These are phyloP conservation scores for Rhadinocentrus ornatus DNA, from an alignment of 2,797 vertebrate species.

Conservation along the genomic window DNA sequence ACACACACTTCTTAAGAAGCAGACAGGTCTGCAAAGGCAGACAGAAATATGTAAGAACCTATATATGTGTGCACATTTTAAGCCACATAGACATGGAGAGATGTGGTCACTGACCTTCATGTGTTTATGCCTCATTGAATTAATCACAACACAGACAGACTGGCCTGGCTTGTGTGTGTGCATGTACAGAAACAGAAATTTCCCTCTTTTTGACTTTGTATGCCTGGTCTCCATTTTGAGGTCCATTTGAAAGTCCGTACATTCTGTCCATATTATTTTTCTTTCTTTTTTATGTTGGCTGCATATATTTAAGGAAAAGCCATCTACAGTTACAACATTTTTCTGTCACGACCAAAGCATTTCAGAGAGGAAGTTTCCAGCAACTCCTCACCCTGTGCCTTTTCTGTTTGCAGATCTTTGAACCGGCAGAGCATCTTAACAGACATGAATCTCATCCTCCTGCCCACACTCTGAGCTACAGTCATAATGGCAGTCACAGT, in stretches of 20 bases:
- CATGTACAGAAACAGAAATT: background rate
- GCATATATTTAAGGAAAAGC: background rate
- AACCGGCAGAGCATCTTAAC: constrained; percentile 68
- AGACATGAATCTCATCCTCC: constrained; percentile 53
- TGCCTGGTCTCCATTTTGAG: background rate
- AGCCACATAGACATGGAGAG: constrained; percentile 45
- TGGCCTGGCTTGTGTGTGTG: constrained; percentile 2
- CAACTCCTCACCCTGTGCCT: constrained; percentile 31
- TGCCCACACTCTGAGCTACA: constrained; percentile 46
- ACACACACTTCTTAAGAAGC: constrained; percentile 1
- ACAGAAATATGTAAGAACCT: constrained; percentile 37
- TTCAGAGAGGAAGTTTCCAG: constrained; percentile 7
- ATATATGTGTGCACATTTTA: constrained; percentile 46
- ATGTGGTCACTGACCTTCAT: constrained; percentile 50
- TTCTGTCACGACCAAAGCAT: background rate
- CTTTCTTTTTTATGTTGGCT: background rate
- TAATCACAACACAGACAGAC: constrained; percentile 53
- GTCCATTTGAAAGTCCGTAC: background rate
- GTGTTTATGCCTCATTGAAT: constrained; percentile 62
- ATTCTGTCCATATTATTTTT: background rate
- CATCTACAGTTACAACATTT: background rate
- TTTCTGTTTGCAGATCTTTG: constrained; percentile 72
- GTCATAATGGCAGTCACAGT: constrained; percentile 54
- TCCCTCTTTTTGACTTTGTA: background rate
- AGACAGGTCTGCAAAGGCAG: constrained; percentile 23